A percentile compares a stretch with the other conserved stretches of the same genome.
Conservation (phyloP, 2,888 invertebrate genomes). For the Proisotoma minuta region DNA sequence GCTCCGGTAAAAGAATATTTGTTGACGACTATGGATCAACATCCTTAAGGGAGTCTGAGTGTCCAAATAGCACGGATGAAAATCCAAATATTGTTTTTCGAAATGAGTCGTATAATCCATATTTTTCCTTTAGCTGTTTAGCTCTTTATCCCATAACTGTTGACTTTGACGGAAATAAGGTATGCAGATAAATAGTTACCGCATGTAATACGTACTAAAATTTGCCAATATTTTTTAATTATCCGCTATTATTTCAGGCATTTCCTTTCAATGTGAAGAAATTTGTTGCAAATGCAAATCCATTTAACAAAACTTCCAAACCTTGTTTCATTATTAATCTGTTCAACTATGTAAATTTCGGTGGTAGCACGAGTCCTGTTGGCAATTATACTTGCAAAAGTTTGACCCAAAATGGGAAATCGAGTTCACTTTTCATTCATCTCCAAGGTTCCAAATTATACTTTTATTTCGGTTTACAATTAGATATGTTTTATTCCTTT, state of each 20-base stretch:
- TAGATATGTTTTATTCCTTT: not conserved
- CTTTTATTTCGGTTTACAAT: not conserved
- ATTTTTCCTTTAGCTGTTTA: not conserved
- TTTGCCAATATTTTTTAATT: not conserved
- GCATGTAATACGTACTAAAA: not conserved
- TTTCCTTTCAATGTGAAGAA: not conserved
- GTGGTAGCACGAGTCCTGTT: not conserved
- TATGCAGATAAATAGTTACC: not conserved
- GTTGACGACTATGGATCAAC: constrained; percentile 7
- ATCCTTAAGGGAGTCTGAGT: not conserved
- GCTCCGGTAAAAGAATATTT: too few relatives aligned
- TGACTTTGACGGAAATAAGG: constrained; percentile 1
- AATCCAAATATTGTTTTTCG: not conserved
- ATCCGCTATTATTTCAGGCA: not conserved
- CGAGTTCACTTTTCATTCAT: not conserved
- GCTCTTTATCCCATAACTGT: not conserved
- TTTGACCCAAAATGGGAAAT: not conserved
- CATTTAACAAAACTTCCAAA: not conserved
- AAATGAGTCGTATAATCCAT: not conserved
- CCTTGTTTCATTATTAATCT: not conserved
- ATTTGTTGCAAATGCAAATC: not conserved
- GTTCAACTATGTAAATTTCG: not conserved
- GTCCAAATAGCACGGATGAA: not conserved
- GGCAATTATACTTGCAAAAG: not conserved
- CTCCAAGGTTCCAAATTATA: not conserved